These are phyloP conservation scores for Troides oblongomaculatus DNA, from an alignment of 2,888 invertebrate species.

Conservation along the genomic window DNA sequence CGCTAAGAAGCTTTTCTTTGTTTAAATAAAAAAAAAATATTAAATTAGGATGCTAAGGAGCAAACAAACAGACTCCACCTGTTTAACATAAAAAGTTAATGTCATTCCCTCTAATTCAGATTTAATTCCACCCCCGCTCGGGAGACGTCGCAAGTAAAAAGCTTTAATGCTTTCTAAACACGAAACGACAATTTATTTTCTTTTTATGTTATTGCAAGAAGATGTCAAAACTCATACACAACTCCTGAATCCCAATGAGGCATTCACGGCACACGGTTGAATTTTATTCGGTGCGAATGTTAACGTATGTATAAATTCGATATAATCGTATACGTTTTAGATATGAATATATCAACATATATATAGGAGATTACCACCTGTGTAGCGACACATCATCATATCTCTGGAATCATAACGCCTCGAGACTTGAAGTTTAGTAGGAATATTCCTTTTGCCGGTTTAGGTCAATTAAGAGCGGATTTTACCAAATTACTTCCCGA, in stretches of 20 bases:
- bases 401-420: too few relatives aligned
- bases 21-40: conserved; percentile 3
- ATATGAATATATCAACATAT: neutral
- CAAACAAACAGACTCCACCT: conserved; percentile 13
- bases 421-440: too few relatives aligned
- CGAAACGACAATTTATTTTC: conserved; percentile 32
- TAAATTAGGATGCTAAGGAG: conserved; percentile 19
- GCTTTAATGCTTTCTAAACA: conserved; percentile 29
- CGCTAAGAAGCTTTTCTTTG: conserved; percentile 9
- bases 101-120: conserved; percentile 23
- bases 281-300: conserved; percentile 13
- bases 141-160: conserved; percentile 17
- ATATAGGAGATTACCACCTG: too few relatives aligned
- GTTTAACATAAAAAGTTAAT: conserved; percentile 21
- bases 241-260: conserved; percentile 31
- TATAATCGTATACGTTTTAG: neutral
- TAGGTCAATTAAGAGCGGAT: too few relatives aligned
- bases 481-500: too few relatives aligned
- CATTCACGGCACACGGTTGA: conserved; percentile 11
- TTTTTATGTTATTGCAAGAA: conserved; percentile 27
- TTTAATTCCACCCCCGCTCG: conserved; percentile 14
- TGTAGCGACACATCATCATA: too few relatives aligned
- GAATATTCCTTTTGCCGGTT: too few relatives aligned
- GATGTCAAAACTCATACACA: conserved; percentile 27
- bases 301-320: neutral